phyloP scores from a whole-genome alignment of 2,888 invertebrate genomes.

The Digitonthophagus gazella region DNA sequence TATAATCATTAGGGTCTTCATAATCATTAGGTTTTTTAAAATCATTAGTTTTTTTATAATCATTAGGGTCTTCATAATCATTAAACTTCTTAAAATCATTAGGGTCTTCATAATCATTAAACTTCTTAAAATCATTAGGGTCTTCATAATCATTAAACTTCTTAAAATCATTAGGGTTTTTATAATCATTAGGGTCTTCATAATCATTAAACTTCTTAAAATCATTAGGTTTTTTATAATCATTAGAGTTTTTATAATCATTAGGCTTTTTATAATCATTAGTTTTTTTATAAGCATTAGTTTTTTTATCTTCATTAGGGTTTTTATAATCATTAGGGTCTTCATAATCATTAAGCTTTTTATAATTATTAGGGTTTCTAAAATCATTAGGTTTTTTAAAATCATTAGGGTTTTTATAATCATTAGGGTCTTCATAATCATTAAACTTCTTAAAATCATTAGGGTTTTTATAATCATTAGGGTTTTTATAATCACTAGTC shows the following conservation, averaged over 20 bases:
- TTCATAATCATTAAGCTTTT: neutral
- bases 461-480: neutral
- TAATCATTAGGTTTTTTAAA: no score
- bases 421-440: neutral
- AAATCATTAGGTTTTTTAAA: neutral
- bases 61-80: neutral
- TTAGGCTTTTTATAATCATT: neutral
- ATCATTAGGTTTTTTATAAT: neutral
- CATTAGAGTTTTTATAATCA: neutral
- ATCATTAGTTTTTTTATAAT: no score
- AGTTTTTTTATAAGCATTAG: neutral
- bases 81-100: neutral
- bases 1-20: no score
- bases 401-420: neutral
- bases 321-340: neutral
- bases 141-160: neutral
- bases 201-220: neutral
- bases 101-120: no score
- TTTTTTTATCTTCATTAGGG: neutral
- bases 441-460: neutral
- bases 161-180: neutral
- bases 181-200: neutral
- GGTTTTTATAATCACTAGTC: neutral
- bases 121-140: neutral
- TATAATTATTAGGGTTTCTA: neutral